These are phyloP conservation scores for Atherinosoma microstoma DNA, from an alignment of 2,797 vertebrate species.

Conservation along the genomic window DNA sequence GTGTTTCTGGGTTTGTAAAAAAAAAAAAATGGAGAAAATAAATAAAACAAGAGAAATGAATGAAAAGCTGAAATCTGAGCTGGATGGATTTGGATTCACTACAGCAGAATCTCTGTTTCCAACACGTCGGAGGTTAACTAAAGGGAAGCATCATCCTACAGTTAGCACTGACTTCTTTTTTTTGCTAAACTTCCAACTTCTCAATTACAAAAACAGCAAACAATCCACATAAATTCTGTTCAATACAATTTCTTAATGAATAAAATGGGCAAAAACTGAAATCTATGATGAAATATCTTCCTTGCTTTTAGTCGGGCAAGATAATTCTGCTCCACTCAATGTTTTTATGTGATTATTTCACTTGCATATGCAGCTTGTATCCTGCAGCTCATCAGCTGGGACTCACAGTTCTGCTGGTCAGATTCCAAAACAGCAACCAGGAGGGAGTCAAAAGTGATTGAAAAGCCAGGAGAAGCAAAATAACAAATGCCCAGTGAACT, in stretches of 20 bases:
- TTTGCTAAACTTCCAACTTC: too few species aligned
- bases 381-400: neutral
- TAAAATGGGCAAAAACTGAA: too few species aligned
- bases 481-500: neutral
- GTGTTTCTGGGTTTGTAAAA: neutral
- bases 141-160: conserved; percentile 6
- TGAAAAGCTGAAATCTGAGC: conserved; percentile 27
- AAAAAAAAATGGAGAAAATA: conserved; percentile 1
- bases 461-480: neutral
- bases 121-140: conserved; percentile 24
- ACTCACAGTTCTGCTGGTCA: too few species aligned
- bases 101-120: conserved; percentile 9
- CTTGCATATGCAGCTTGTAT: neutral
- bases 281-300: too few species aligned
- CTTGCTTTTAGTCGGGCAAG: too few species aligned
- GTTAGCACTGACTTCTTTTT: neutral
- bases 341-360: too few species aligned
- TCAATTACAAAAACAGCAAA: too few species aligned
- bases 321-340: neutral
- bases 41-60: neutral
- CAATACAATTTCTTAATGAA: too few species aligned
- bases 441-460: neutral
- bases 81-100: conserved; percentile 9
- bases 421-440: neutral
- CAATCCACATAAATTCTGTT: too few species aligned